Percentiles rank a stretch among this genome's conserved stretches.
These are phyloP conservation scores for Papilio machaon DNA, from an alignment of 1,140 invertebrate species.

Conservation along the genomic window DNA sequence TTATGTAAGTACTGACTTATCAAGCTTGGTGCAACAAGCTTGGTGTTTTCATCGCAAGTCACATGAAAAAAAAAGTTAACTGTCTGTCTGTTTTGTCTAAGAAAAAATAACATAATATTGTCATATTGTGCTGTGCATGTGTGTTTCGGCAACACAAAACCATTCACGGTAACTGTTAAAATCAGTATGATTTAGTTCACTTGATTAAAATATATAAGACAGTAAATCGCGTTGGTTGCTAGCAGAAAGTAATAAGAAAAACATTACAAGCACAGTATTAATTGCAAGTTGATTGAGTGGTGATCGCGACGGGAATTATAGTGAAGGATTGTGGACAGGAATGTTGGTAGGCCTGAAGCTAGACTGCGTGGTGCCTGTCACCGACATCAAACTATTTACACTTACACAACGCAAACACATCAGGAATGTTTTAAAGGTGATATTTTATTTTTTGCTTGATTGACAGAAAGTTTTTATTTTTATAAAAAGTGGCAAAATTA, in stretches of 20 bases:
- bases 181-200: not conserved
- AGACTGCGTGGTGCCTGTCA: slow-evolving; percentile 34
- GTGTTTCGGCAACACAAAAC: too few relatives aligned
- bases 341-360: slow-evolving; percentile 15
- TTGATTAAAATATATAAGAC: not conserved
- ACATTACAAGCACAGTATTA: slow-evolving; percentile 26
- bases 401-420: not conserved
- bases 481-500: too few relatives aligned
- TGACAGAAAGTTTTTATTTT: too few relatives aligned
- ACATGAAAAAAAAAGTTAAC: too few relatives aligned
- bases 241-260: slow-evolving; percentile 7
- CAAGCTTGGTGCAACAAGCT: not conserved
- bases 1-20: not conserved
- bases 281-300: slow-evolving; percentile 37
- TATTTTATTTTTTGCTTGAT: too few relatives aligned
- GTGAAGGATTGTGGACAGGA: slow-evolving; percentile 39
- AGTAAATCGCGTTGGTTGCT: not conserved
- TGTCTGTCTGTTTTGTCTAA: not conserved
- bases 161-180: not conserved
- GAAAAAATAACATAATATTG: not conserved
- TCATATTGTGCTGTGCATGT: too few relatives aligned
- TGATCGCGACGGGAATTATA: slow-evolving; percentile 36
- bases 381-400: not conserved
- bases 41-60: not conserved
- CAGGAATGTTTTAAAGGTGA: not conserved